Conservation (phyloP, 2,113 vertebrate species). For the Eulacestoma nigropectus region DNA sequence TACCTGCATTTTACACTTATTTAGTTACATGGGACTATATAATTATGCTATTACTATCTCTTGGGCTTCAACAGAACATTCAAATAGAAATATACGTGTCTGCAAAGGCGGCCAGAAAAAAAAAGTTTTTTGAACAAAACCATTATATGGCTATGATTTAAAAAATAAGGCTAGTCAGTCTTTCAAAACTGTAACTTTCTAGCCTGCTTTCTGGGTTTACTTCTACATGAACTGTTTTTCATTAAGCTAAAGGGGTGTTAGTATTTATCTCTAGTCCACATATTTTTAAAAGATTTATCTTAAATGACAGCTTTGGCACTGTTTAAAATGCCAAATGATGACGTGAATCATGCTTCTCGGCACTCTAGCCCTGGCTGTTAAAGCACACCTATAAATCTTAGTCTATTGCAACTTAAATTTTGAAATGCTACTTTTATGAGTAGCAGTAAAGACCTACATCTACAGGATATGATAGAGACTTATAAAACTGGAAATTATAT, state of each 20-base stretch:
- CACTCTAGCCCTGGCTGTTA: not conserved
- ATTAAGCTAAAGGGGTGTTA: not conserved
- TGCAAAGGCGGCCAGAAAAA: not conserved
- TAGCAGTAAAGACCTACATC: not conserved
- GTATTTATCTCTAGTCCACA: not conserved
- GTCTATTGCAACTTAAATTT: not conserved
- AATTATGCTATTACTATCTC: not conserved
- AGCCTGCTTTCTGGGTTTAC: not conserved
- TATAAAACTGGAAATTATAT: not conserved
- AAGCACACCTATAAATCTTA: not conserved
- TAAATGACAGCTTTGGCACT: not conserved
- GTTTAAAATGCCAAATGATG: not conserved
- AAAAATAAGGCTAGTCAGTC: not conserved
- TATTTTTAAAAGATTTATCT: not conserved
- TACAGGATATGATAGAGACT: not conserved
- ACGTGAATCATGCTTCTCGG: not conserved
- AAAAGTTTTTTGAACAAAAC: not conserved
- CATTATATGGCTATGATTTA: not conserved
- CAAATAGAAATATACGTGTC: rapidly evolving
- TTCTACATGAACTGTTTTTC: not conserved
- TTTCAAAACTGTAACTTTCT: not conserved
- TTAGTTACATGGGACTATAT: not conserved
- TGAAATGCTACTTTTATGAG: not conserved
- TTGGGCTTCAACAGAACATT: not conserved
- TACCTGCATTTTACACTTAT: not conserved